Percentiles rank a stretch among this genome's conserved stretches.
These are phyloP conservation scores for Euschistus heros DNA, from an alignment of 1,140 invertebrate species.

Conservation along the genomic window DNA sequence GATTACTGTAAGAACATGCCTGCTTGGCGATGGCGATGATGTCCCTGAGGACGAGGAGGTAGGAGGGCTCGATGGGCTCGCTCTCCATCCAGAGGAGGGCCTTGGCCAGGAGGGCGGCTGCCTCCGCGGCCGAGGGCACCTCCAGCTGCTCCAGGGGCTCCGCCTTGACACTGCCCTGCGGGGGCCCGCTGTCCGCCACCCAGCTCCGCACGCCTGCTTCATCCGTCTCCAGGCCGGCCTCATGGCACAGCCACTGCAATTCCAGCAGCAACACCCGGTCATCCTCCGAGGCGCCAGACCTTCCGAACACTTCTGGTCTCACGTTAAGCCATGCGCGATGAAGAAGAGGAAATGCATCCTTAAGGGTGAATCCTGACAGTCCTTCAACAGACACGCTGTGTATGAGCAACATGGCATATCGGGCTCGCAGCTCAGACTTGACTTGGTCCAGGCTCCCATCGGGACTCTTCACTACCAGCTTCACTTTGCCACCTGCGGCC, in stretches of 20 bases:
- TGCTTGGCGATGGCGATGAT: conserved; percentile 35
- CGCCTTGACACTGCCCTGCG: conserved; percentile 23
- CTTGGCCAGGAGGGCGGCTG: conserved; percentile 36
- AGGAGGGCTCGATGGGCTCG: conserved; percentile 41
- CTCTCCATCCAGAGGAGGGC: conserved; percentile 44
- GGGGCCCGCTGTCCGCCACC: conserved; percentile 30
- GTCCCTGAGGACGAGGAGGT: conserved; percentile 40
- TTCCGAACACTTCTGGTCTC: conserved; percentile 32
- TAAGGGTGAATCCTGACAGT: conserved; percentile 37
- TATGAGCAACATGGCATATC: conserved; percentile 36
- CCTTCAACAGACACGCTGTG: conserved; percentile 29
- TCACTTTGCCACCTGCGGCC: conserved; percentile 36
- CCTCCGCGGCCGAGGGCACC: conserved; percentile 36
- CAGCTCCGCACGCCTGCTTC: conserved; percentile 37
- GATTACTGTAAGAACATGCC: conserved; percentile 31
- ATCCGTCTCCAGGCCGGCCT: conserved; percentile 37
- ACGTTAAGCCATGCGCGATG: conserved; percentile 41
- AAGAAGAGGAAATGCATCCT: conserved; percentile 41
- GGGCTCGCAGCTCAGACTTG: conserved; percentile 36
- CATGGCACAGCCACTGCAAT: conserved; percentile 35
- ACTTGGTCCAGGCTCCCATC: conserved; percentile 36
- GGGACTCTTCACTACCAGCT: conserved; percentile 31
- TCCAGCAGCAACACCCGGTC: conserved; percentile 34
- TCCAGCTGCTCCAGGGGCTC: conserved; percentile 30
- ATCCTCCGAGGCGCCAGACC: conserved; percentile 30